A percentile compares a stretch with the other conserved stretches of the same genome.
phyloP scores from a whole-genome alignment of 2,113 vertebrate genomes.

The Gorsachius goisagi region DNA sequence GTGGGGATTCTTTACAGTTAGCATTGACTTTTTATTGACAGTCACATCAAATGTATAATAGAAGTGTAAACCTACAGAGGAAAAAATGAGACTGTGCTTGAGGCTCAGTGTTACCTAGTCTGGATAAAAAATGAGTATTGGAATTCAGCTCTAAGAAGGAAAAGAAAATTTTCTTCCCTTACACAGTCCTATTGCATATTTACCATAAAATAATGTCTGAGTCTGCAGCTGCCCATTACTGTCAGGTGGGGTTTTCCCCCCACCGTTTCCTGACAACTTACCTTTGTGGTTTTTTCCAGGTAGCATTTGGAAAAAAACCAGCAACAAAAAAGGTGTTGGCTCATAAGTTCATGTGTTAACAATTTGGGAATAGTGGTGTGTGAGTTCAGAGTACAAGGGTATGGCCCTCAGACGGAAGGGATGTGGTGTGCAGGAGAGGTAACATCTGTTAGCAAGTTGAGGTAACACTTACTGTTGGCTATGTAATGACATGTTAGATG shows the following conservation, averaged over 20 bases:
- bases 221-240: neutral
- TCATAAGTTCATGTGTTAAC: accelerated
- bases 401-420: neutral
- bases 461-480: neutral
- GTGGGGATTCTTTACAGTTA: neutral
- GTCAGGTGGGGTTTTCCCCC: accelerated
- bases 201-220: neutral
- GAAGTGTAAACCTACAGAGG: neutral
- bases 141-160: neutral
- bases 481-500: neutral
- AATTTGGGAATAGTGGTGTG: neutral
- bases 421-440: neutral
- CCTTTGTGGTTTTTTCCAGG: neutral
- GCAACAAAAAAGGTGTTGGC: neutral
- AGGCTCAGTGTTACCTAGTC: neutral
- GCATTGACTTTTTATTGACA: neutral
- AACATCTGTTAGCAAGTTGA: neutral
- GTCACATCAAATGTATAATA: neutral
- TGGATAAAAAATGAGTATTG: neutral
- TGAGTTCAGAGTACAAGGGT: neutral
- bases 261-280: neutral
- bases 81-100: neutral
- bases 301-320: neutral
- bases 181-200: neutral
- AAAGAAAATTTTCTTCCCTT: neutral